phyloP scores from a whole-genome alignment of 2,797 vertebrate species.

The Esox masquinongy region DNA sequence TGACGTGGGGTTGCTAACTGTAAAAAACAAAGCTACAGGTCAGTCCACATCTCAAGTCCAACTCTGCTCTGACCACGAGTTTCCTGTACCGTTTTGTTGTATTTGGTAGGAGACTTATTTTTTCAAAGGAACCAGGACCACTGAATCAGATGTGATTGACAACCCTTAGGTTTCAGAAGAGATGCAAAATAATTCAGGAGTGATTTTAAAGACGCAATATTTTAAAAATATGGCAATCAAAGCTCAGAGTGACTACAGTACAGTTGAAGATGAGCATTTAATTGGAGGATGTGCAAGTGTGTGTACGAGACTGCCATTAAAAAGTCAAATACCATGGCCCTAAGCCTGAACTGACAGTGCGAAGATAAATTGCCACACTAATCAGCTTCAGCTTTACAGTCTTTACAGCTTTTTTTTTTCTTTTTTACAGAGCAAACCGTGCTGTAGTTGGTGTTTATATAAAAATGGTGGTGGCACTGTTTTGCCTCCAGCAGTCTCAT shows the following conservation, averaged over 20 bases:
- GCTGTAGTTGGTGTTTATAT: conserved; percentile 53
- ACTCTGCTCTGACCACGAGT: conserved; percentile 11
- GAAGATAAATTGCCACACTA: conserved; percentile 47
- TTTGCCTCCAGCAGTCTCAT: conserved; percentile 61
- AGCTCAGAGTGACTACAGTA: neutral
- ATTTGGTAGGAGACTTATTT: conserved; percentile 19
- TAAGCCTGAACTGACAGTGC: conserved; percentile 35
- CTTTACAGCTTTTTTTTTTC: conserved; percentile 17
- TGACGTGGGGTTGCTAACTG: conserved; percentile 56
- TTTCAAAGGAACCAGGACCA: conserved; percentile 22
- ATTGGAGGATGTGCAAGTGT: conserved; percentile 27
- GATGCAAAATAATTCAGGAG: conserved; percentile 17
- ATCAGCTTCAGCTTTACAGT: conserved; percentile 48
- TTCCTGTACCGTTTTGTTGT: neutral
- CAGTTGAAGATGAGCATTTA: neutral
- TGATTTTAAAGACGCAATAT: conserved; percentile 27
- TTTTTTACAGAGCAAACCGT: conserved; percentile 48
- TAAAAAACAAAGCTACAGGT: conserved; percentile 42
- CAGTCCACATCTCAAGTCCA: conserved; percentile 46
- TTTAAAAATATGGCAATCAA: conserved; percentile 18
- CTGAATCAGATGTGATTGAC: conserved; percentile 30
- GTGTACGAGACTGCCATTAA: conserved; percentile 46
- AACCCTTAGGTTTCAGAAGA: conserved; percentile 10
- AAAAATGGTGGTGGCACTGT: conserved; percentile 43
- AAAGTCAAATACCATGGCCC: conserved; percentile 46